Evolutionary conservation across 1,140 invertebrate genomes (phyloP), one percentile per base, ranked within the genome.

Genomic region (Physella acuta): DNA sequence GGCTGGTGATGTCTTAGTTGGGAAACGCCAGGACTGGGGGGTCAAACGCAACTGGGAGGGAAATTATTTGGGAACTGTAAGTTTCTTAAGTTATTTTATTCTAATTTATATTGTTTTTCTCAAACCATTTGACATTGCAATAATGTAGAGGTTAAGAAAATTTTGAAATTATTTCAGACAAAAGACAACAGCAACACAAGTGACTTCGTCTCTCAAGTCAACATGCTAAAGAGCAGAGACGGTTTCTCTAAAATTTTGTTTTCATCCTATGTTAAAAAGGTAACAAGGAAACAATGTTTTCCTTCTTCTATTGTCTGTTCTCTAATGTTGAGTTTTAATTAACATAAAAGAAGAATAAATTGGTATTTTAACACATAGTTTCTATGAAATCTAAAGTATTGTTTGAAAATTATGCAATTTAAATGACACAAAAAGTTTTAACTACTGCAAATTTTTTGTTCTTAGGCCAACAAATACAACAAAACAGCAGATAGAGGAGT

Each of bases 401-500:
- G n/a, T n/a, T n/a, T n/a, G n/a, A n/a, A n/a, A n/a, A n/a, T n/a
- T n/a, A n/a, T n/a, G n/a, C n/a, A n/a, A n/a, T n/a, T n/a, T n/a
- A n/a, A n/a, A n/a, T n/a, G n/a, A n/a, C n/a, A n/a, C n/a, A n/a
- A n/a, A n/a, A n/a, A n/a, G n/a, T n/a, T n/a, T n/a, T n/a, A n/a
- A n/a, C n/a, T n/a, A n/a, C n/a, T n/a, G n/a, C n/a, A n/a, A n/a
- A n/a, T n/a, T 60, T 68, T 33, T 16, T 49, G 1, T n/a, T 17
- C 3, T 30, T 60, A 88, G 83, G 86, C 88, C 1, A 91, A 91
- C 81, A 89, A 89, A 58, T 91, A 91, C 84, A 94, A 94, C 84
- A 97, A 98, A 86, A 88, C 90, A 82, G 91, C 94, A 0, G 93
- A 97, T 78, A 88, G 96, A 58, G 93, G 92, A 3, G 82, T 98